Evolutionary conservation across 2,888 invertebrate genomes (phyloP), one percentile per base, ranked within the genome.

Genomic region (Scelioninae gen. 1): DNA sequence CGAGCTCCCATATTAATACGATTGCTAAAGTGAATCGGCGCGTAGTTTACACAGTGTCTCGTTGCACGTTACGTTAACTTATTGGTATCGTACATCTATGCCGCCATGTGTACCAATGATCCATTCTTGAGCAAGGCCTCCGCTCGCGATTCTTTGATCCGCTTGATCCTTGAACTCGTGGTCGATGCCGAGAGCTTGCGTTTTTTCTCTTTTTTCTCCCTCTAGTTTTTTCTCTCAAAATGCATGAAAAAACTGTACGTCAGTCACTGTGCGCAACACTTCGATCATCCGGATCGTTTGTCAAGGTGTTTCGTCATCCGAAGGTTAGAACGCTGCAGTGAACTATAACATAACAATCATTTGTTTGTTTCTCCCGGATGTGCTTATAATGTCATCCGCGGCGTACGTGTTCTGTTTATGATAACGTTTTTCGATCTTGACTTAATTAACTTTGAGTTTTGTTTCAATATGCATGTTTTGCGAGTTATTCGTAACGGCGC

Each of bases 161-260:
- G 56, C 63, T 68, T 75, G 83, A 83, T 75, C 83, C 83, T 79
- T 83, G 79, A 83, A 83, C 83, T 83, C 83, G 71, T 55, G 78
- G 65, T 43, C 74, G 71, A 78, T 72, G 72, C 40, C 56, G 58
- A n/a, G 66, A 72, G 75, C 75, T 83, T 83, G 65, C 69, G 31
- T 74, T n/a, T n/a, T n/a, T n/a, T n/a, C n/a, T n/a, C n/a, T n/a
- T n/a, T n/a, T n/a, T n/a, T n/a, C n/a, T n/a, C n/a, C n/a, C n/a
- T n/a, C n/a, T n/a, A n/a, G 66, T 77, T 74, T 79, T 69, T 69
- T 47, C 15, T 8, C 34, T 7, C 34, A 34, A 75, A 75, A 40
- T 15, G 13, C 32, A 58, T 69, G 66, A 79, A 79, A 79, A 79
- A 79, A 78, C 75, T 43, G 45, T 60, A 45, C 47, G 71, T 51